Base-by-base conservation (phyloP, 2,797 vertebrate genomes). In the Phrynocephalus forsythii region DNA sequence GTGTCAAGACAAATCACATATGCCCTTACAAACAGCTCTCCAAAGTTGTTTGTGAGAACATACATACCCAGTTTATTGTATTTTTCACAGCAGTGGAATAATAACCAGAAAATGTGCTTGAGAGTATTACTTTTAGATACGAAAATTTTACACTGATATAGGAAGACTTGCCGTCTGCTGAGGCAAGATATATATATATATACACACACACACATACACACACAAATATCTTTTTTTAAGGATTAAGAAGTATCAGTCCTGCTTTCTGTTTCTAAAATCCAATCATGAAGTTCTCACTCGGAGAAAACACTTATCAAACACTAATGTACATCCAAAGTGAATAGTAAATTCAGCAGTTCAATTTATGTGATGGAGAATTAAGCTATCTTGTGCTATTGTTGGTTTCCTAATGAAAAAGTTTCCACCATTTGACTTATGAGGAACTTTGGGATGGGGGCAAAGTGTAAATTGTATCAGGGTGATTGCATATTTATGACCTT, bases 1-100 rank as follows among this genome's bases (percentile, higher is more conserved):
- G 82, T 38, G 68, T 75, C 1, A 7, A 91, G 88, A 91, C 63
- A 92, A 90, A 92, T 84, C 72, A 91, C 72, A 80, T 44, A 24
- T 38, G 50, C 48, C 91, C 77, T 85, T 86, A 92, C 11, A 86
- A 91, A 86, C 63, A 86, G 15, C 71, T 82, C 68, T 84, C 82
- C 69, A 75, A 88, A 93, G 77, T 33, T 87, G 52, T 56, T 56
- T 56, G 52, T 56, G 9, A 91, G 78, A 67, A 82, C 90, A 88
- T 90, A 79, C 88, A 10, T 83, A 82, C 78, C 85, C 60, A 88
- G 10, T 77, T 86, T 69, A 33, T 90, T 89, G 81, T 69, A 22
- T 71, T 83, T 89, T 87, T 72, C 7, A 73, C 28, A 11, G 5
- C 81, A 67, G 63, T 79, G 68, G 6, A 79, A 79, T 89, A 44